These are phyloP conservation scores for Podilymbus podiceps DNA, from an alignment of 2,113 vertebrate genomes.

Conservation along the genomic window DNA sequence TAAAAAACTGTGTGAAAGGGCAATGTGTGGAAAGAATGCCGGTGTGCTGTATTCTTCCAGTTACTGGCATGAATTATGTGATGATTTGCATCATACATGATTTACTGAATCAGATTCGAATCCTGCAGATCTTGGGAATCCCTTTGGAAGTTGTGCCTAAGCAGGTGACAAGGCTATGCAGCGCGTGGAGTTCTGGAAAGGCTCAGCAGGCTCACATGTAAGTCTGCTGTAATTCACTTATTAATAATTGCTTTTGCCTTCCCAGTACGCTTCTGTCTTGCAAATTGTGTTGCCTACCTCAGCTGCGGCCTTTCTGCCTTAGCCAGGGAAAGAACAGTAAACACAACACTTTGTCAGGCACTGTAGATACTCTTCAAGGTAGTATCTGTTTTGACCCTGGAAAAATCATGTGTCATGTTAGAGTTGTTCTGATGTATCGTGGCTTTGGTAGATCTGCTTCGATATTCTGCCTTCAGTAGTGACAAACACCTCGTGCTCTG, in stretches of 20 bases:
- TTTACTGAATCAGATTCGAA: background rate
- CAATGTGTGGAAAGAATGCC: background rate
- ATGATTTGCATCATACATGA: background rate
- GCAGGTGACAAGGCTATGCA: background rate
- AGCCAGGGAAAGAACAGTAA: background rate
- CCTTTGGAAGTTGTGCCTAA: background rate
- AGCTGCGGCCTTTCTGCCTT: background rate
- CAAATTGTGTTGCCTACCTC: background rate
- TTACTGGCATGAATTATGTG: background rate
- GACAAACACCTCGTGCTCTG: background rate
- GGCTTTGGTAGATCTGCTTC: background rate
- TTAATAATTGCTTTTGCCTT: background rate
- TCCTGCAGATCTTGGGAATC: background rate
- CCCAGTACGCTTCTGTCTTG: background rate
- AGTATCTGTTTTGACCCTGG: background rate
- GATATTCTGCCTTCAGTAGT: background rate
- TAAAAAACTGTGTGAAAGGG: background rate
- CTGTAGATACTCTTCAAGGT: background rate
- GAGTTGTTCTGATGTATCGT: background rate
- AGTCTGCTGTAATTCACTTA: background rate
- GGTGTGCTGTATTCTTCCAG: background rate
- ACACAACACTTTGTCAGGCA: background rate
- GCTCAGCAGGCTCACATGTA: background rate
- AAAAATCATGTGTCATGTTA: background rate
- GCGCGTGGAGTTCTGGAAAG: background rate